These are phyloP conservation scores for Bombus ignitus DNA, from an alignment of 1,140 invertebrate species.

Conservation along the genomic window DNA sequence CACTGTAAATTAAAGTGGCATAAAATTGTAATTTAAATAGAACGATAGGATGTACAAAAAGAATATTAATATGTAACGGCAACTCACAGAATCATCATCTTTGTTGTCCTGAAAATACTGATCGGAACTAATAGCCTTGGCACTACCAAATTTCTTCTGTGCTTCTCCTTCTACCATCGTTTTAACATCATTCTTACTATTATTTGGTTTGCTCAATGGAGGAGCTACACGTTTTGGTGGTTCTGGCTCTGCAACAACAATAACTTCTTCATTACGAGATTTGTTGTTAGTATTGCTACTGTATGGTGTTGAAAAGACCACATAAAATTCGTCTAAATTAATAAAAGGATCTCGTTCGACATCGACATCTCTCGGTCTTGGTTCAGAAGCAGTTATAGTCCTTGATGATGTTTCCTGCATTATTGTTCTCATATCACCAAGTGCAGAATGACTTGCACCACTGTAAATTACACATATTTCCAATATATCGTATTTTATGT, in stretches of 20 bases:
- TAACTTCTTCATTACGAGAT: conserved; percentile 72
- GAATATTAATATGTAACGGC: conserved; percentile 45
- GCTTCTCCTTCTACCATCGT: conserved; percentile 84
- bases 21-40: conserved; percentile 15
- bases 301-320: conserved; percentile 52
- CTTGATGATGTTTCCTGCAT: conserved; percentile 88
- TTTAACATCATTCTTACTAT: conserved; percentile 59
- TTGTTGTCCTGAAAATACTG: conserved; percentile 94
- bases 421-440: conserved; percentile 96
- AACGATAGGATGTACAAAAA: neutral
- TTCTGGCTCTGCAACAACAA: conserved; percentile 77
- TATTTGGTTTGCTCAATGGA: conserved; percentile 57
- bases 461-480: conserved; percentile 75
- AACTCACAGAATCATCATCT: conserved; percentile 85
- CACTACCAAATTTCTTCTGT: conserved; percentile 97
- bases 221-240: conserved; percentile 66
- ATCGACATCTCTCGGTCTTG: conserved; percentile 69
- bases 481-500: neutral
- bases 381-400: conserved; percentile 71
- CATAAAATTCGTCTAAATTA: conserved; percentile 68
- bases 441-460: conserved; percentile 95
- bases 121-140: conserved; percentile 98
- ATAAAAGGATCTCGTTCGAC: conserved; percentile 62
- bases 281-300: conserved; percentile 59
- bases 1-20: conserved; percentile 73